Conservation (phyloP, 2,888 invertebrate genomes). For the Hesperia comma region DNA sequence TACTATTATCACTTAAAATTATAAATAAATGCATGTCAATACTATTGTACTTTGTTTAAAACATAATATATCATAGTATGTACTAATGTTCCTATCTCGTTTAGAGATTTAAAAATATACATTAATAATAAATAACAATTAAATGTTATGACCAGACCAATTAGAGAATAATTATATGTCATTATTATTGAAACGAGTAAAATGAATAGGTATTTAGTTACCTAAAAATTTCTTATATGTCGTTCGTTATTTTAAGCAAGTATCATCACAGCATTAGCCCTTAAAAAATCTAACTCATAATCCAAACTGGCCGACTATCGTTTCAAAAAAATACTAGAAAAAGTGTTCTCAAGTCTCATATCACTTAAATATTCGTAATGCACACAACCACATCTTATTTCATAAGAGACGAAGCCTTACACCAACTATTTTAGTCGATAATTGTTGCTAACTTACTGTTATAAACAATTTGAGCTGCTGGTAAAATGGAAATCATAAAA, state of each 20-base stretch:
- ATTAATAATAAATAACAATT: background rate
- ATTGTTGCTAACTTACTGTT: constrained; percentile 41
- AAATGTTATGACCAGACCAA: background rate
- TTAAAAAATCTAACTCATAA: constrained; percentile 4
- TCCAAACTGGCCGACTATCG: constrained; percentile 16
- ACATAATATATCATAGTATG: background rate
- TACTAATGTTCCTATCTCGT: background rate
- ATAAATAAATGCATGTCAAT: constrained; percentile 3
- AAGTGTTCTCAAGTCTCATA: constrained; percentile 46
- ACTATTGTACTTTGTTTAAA: constrained; percentile 1
- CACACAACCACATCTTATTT: constrained; percentile 75
- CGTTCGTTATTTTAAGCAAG: constrained; percentile 11
- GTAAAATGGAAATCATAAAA: constrained; percentile 13
- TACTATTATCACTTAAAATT: background rate
- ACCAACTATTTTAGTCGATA: constrained; percentile 47
- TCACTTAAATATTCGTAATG: constrained; percentile 53
- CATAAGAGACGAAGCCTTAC: constrained; percentile 67
- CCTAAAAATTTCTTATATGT: background rate
- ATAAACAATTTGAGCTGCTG: constrained; percentile 43
- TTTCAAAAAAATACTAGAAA: constrained; percentile 58
- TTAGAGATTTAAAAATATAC: background rate
- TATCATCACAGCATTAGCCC: constrained; percentile 7
- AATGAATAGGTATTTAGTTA: background rate
- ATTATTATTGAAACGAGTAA: no score
- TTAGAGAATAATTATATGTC: no score